Conservation (phyloP, 2,113 vertebrate genomes). For the Sceloporus tristichus region DNA sequence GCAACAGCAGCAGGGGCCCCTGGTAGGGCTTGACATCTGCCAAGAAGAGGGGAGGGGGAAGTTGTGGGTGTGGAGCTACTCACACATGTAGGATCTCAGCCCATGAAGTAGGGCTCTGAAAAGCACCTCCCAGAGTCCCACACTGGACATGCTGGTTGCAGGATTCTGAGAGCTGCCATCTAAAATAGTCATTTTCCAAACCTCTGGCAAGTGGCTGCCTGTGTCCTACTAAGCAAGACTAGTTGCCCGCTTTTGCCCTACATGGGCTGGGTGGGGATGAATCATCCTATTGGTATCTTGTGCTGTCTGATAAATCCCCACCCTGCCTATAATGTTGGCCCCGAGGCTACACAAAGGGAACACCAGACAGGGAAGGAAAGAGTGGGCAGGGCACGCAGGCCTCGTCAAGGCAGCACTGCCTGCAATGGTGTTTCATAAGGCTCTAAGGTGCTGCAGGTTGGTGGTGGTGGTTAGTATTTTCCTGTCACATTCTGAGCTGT, state of each 20-base stretch:
- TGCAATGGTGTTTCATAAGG: conserved; percentile 23
- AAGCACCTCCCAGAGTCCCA: too few species aligned
- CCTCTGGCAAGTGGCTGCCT: not conserved
- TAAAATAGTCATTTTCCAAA: too few species aligned
- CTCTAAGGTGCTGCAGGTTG: not conserved
- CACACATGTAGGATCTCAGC: too few species aligned
- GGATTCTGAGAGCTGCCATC: too few species aligned
- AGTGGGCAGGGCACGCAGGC: not conserved
- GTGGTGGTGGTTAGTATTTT: not conserved
- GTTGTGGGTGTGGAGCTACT: too few species aligned
- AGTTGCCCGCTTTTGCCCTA: conserved; percentile 36
- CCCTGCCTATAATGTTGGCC: conserved; percentile 53
- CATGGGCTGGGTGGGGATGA: conserved; percentile 57
- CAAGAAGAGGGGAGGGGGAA: too few species aligned
- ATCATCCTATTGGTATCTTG: conserved; percentile 68
- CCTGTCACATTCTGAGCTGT: not conserved
- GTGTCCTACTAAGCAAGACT: not conserved
- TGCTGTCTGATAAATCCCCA: conserved; percentile 59
- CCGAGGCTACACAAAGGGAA: conserved; percentile 56
- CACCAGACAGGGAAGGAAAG: conserved; percentile 39
- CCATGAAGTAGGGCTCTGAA: too few species aligned
- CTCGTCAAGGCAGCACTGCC: not conserved
- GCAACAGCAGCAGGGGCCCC: too few species aligned
- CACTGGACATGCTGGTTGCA: too few species aligned
- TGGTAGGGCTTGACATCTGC: too few species aligned